Evolutionary conservation across 2,797 vertebrate genomes (phyloP), one percentile per base, ranked within the genome.

Genomic region (Catharus ustulatus): DNA sequence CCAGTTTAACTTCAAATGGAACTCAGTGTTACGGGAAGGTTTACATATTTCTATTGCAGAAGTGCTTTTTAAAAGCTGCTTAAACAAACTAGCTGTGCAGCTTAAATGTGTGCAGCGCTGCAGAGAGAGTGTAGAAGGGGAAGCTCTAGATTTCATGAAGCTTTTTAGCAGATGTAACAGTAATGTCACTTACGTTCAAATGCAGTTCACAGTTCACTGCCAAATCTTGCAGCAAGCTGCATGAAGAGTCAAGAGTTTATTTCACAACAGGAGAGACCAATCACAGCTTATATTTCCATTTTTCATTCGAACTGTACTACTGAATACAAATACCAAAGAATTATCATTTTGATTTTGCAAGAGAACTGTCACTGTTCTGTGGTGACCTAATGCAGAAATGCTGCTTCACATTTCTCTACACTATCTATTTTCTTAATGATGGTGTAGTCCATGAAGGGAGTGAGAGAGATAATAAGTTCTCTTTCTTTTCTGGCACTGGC

Each of bases 61-160:
- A 94, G 46, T 46, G 24, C 52, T 81, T 89, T 94, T 84, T 81
- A 88, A 95, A 97, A 96, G 82, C 84, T 91, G 77, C 73, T 90
- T 94, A 90, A 94, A 80, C 71, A 91, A 93, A 72, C 80, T 64
- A 67, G 64, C 82, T 46, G 18, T 92, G 69, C 43, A 82, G 54
- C 52, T 91, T 89, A 57, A 84, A 95, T 52, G 36, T 64, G 59
- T 30, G 54, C 59, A 23, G 73, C 0, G 5, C 73, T 86, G 58
- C 74, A 94, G 86, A 89, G 38, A 87, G 80, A 64, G 21, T 66
- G 11, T 16, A 36, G 38, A 76, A 15, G 49, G 29, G 43, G 81
- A 88, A 83, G 36, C 54, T 92, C 58, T 78, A 61, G 8, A 12
- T 67, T 55, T 96, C 93, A 63, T 93, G 90, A 85, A 96, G 74